These are phyloP conservation scores for Pseudomyrmex gracilis DNA, from an alignment of 1,140 invertebrate genomes.

Conservation along the genomic window DNA sequence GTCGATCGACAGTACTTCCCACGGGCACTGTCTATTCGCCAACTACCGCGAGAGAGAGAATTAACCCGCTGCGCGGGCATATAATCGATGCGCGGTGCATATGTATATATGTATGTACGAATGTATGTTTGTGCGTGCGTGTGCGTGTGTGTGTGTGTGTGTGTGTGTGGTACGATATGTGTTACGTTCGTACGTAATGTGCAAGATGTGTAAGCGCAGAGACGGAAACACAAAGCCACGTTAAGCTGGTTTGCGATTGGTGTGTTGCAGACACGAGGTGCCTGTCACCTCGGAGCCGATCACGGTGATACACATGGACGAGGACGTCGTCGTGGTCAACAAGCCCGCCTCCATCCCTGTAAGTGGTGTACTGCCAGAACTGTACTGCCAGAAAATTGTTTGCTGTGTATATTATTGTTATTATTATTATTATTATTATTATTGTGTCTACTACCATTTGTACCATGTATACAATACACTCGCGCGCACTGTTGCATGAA, in stretches of 20 bases:
- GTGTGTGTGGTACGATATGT: too few species aligned
- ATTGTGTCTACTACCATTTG: too few species aligned
- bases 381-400: conserved; percentile 86
- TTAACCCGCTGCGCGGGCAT: not conserved
- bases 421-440: not conserved
- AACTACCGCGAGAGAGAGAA: not conserved
- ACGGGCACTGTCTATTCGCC: not conserved
- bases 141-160: not conserved
- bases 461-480: too few species aligned
- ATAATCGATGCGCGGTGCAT: not conserved
- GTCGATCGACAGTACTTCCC: conserved; percentile 27
- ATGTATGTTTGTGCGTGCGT: not conserved
- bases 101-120: not conserved
- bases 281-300: conserved; percentile 97
- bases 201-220: conserved; percentile 58
- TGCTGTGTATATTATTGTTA: conserved; percentile 9
- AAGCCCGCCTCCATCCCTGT: conserved; percentile 99
- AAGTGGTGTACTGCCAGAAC: conserved; percentile 91
- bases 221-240: conserved; percentile 82
- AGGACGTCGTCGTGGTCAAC: conserved; percentile 99
- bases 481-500: too few species aligned
- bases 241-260: conserved; percentile 86
- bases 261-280: conserved; percentile 97
- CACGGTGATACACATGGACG: conserved; percentile 98
- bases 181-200: conserved; percentile 3